Percentiles rank a stretch among this genome's conserved stretches.
Evolutionary conservation across 2,797 vertebrate genomes (phyloP).

Genomic region (Scolopax rusticola): DNA sequence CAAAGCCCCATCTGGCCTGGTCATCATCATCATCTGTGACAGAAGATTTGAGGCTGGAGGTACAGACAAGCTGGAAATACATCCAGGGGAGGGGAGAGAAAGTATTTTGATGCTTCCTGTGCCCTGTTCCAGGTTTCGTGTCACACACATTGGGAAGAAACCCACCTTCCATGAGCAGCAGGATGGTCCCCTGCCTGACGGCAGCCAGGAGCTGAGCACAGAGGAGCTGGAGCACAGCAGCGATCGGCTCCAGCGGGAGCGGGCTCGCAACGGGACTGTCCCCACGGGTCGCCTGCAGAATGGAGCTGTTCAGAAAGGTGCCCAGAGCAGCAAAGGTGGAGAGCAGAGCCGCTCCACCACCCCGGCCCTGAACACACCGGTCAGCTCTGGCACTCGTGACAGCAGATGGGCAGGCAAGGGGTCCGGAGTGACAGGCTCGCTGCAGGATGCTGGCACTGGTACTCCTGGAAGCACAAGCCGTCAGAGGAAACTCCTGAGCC

Average conservation of each 20-base stretch:
- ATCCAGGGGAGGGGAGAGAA: not conserved
- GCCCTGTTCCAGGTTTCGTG: conserved; percentile 84
- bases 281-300: conserved; percentile 48
- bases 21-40: too few relatives aligned
- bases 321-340: not conserved
- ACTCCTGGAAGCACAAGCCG: not conserved
- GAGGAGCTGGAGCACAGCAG: conserved; percentile 75
- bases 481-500: conserved; percentile 27
- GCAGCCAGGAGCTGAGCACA: conserved; percentile 81
- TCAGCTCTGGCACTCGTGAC: not conserved
- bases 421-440: rapidly evolving
- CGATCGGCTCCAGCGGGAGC: conserved; percentile 69
- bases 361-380: not conserved
- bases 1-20: too few relatives aligned
- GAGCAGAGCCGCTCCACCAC: conserved; percentile 11
- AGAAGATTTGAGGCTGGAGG: not conserved
- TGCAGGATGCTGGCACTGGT: conserved; percentile 47
- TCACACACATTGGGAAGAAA: conserved; percentile 92
- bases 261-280: conserved; percentile 69
- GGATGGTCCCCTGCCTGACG: conserved; percentile 74
- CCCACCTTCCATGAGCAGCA: conserved; percentile 76
- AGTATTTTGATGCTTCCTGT: not conserved
- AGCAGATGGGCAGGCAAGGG: not conserved
- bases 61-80: not conserved
- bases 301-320: not conserved